A percentile compares a stretch with the other conserved stretches of the same genome.
These are phyloP conservation scores for Drosophila engyochracea DNA, from an alignment of 2,888 invertebrate species.

Conservation along the genomic window DNA sequence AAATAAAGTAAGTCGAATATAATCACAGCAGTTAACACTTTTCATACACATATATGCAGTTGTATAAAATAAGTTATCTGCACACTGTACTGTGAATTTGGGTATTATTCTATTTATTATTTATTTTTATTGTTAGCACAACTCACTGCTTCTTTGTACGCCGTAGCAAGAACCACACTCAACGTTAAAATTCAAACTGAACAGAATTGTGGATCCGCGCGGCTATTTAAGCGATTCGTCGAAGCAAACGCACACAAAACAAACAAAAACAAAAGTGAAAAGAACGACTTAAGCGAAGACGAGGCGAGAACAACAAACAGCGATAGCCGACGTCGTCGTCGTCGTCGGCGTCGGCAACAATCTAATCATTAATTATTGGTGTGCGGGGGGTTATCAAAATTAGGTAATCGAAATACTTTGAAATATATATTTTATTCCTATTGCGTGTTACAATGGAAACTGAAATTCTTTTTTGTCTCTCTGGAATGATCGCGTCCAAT, in stretches of 20 bases:
- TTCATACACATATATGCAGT: background rate
- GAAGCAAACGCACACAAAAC: slow-evolving; percentile 21
- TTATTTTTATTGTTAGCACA: background rate
- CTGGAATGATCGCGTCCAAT: background rate
- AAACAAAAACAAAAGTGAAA: slow-evolving; percentile 2
- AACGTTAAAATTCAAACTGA: slow-evolving; percentile 61
- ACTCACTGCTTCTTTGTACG: slow-evolving; percentile 47
- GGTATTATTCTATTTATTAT: background rate
- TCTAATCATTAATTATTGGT: slow-evolving; percentile 14
- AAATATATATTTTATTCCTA: slow-evolving; percentile 23
- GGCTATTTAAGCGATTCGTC: slow-evolving; percentile 58
- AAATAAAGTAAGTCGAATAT: slow-evolving; percentile 7
- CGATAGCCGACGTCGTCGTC: background rate
- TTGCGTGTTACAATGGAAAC: slow-evolving; percentile 21
- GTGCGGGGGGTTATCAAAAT: slow-evolving; percentile 11
- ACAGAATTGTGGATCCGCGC: slow-evolving; percentile 27
- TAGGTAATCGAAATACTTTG: background rate
- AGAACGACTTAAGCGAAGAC: slow-evolving; percentile 14
- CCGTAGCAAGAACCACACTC: slow-evolving; percentile 46
- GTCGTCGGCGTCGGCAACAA: background rate
- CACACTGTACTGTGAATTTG: background rate
- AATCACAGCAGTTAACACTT: slow-evolving; percentile 6
- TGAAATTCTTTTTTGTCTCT: background rate
- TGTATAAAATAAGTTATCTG: background rate
- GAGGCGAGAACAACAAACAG: slow-evolving; percentile 18